Base-by-base conservation (phyloP, 2,888 invertebrate genomes). In the Melanostoma scalare region DNA sequence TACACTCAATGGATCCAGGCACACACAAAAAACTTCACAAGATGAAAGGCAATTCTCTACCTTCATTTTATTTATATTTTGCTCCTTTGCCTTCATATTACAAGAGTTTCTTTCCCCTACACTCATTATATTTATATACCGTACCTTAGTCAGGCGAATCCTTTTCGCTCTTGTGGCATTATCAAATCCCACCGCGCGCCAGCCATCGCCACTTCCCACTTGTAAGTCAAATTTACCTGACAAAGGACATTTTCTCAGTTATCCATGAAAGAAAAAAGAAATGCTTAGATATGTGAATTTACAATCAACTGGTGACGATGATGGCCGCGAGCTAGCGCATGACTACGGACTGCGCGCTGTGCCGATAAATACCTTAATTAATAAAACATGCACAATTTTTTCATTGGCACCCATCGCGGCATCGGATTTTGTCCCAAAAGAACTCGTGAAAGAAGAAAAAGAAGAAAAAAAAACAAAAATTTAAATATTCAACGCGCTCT, bases 261-360 rank as follows among this genome's bases (percentile, higher is more conserved):
- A 10, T 67, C 44, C 36, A 6, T 36, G 20, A 20, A 38, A 8
- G 20, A 52, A 61, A 8, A 52, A 30, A 38, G 42, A 71, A 40
- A 9, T 53, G 50, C 63, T 50, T 36, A 63, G 44, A 56, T 58
- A 82, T 71, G 65, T 78, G 84, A 84, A 84, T 79, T 79, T 79
- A 79, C 79, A 84, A 84, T 84, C 79, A 75, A 74, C 74, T 79
- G 71, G 79, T 79, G 84, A 84, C 55, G 72, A 68, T 55, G 78
- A 78, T 58, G 75, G 58, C 46, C 58, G 52, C 46, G 71, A 71
- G 72, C 72, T 72, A 67, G 77, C 81, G 81, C 81, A 77, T 71
- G 80, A 53, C 75, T 65, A 31, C 4, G 35, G 65, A 58, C 46
- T 74, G 44, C 60, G 48, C 10, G 50, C 42, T 31, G 50, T 73